Base-by-base conservation (phyloP, 1,140 invertebrate genomes). In the Dendroctonus valens region DNA sequence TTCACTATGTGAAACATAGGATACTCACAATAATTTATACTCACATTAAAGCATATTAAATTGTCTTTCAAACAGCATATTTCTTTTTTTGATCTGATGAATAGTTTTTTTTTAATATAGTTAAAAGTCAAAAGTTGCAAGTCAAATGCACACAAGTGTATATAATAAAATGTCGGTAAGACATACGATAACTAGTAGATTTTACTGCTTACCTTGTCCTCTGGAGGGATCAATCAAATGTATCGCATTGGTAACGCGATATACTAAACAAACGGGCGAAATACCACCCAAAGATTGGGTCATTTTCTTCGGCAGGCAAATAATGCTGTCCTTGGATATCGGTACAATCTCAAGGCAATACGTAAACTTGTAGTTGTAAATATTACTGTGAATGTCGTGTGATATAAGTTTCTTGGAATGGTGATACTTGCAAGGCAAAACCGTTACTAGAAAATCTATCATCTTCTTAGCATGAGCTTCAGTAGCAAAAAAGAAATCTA, bases 311-410 rank as follows among this genome's bases (percentile, higher is more conserved):
- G 95, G 87, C 8, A 99, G 81, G 79, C 97, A 99, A 12, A 99
- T 89, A 53, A 99, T 81, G 77, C 96, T 96, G 78, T 99, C 93
- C 78, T 97, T 98, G 39, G 96, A 99, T 14, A 99, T 79, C 0
- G 98, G 97, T 0, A 97, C 93, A 75, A 99, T 93, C 80, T 99
- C 97, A 60, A 99, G 89, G 70, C 92, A 92, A 79, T 86, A 93
- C 42, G 91, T 89, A 75, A 91, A 92, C 80, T 99, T 99, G 79
- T 98, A 99, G 79, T 98, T 98, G 79, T 93, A 99, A 41, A 90
- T 88, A 77, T 99, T 99, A 76, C 91, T 98, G 77, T 96, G 93
- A 41, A 94, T 92, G 80, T 99, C 98, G 76, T 99, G 97, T 2
- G 97, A 98, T 70, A 99, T 91, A 8, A 99, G 82, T 75, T 97